These are phyloP conservation scores for Philaethria dido DNA, from an alignment of 2,888 invertebrate species.

Conservation along the genomic window DNA sequence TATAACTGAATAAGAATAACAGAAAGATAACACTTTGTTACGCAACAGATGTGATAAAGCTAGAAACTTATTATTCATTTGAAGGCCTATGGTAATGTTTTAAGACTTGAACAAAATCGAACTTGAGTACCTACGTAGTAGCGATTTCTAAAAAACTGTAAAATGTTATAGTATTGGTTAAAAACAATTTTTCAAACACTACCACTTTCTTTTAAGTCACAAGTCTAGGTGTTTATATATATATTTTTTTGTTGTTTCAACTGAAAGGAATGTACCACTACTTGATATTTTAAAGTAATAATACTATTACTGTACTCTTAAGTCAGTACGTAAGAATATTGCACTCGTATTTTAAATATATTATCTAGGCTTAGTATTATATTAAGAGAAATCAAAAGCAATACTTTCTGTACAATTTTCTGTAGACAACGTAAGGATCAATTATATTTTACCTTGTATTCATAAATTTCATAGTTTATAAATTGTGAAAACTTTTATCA, in stretches of 20 bases:
- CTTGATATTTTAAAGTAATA: not conserved
- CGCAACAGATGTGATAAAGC: constrained; percentile 2
- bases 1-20: constrained; percentile 10
- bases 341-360: constrained; percentile 12
- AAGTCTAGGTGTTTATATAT: not conserved
- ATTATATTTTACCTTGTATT: constrained; percentile 29
- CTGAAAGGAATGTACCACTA: not conserved
- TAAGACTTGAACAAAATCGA: not conserved
- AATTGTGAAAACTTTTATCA: constrained; percentile 32
- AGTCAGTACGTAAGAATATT: constrained; percentile 3
- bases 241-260: not conserved
- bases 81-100: not conserved
- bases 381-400: constrained; percentile 42
- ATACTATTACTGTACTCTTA: not conserved
- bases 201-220: not conserved
- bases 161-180: too few relatives aligned
- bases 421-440: constrained; percentile 32
- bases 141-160: not conserved
- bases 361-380: constrained; percentile 28
- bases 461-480: constrained; percentile 32
- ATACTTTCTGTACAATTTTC: constrained; percentile 44
- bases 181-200: not conserved
- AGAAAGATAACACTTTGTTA: not conserved
- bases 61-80: not conserved
- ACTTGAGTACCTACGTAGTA: not conserved